Conservation (phyloP, 2,113 vertebrate species). For the Pterophyllum scalare region DNA sequence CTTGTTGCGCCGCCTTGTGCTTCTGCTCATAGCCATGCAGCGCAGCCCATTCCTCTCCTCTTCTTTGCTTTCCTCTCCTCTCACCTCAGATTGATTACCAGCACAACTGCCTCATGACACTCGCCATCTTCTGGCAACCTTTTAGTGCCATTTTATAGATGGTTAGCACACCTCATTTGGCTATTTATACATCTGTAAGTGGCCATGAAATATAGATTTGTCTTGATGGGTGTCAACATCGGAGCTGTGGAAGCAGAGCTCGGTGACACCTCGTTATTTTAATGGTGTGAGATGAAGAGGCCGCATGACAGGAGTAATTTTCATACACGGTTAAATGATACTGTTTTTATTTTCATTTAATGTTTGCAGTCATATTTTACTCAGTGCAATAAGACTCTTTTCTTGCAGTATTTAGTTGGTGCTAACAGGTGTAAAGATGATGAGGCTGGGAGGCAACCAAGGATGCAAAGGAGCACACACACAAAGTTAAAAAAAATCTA, state of each 20-base stretch:
- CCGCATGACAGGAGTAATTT: slow-evolving; percentile 45
- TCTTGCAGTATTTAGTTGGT: slow-evolving; percentile 29
- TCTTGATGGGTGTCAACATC: slow-evolving; percentile 81
- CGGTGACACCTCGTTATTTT: slow-evolving; percentile 83
- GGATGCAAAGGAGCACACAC: slow-evolving; percentile 6
- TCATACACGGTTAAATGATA: slow-evolving; percentile 64
- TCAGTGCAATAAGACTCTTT: slow-evolving; percentile 17
- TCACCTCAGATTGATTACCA: slow-evolving; percentile 80
- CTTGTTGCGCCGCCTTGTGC: slow-evolving; percentile 55
- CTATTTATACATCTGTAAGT: slow-evolving; percentile 88
- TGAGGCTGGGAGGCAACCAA: background rate
- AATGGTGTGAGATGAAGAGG: slow-evolving; percentile 76
- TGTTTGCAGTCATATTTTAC: slow-evolving; percentile 62
- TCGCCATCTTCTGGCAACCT: slow-evolving; percentile 82
- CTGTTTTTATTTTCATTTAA: slow-evolving; percentile 66
- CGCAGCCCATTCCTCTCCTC: slow-evolving; percentile 60
- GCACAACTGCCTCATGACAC: slow-evolving; percentile 70
- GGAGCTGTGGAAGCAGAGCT: slow-evolving; percentile 62
- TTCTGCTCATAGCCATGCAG: slow-evolving; percentile 62
- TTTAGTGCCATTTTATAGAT: slow-evolving; percentile 85
- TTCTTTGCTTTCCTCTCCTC: slow-evolving; percentile 57
- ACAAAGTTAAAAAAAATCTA: background rate
- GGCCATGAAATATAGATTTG: slow-evolving; percentile 87
- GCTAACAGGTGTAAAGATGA: slow-evolving; percentile 4
- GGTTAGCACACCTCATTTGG: slow-evolving; percentile 82